Evolutionary conservation across 2,797 vertebrate species (phyloP).

Genomic region (Sebastes reedi): DNA sequence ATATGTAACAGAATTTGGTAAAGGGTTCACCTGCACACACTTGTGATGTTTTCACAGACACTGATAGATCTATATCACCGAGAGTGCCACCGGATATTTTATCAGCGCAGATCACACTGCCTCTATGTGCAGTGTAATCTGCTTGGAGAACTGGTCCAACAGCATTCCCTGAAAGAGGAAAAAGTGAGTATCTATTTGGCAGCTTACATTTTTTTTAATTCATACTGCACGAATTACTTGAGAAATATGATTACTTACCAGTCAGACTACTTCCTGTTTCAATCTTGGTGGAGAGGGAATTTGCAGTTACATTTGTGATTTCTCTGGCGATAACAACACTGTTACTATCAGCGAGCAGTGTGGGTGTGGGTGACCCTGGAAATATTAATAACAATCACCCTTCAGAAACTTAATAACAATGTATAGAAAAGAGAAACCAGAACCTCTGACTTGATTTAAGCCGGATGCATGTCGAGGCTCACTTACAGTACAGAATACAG

Average conservation of each 20-base stretch:
- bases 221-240: background rate
- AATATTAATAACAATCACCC: background rate
- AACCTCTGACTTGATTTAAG: background rate
- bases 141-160: rapidly evolving
- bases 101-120: background rate
- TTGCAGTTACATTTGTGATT: background rate
- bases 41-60: background rate
- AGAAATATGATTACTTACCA: background rate
- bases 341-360: background rate
- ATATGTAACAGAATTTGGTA: background rate
- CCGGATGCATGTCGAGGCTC: background rate
- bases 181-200: background rate
- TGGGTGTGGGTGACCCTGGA: background rate
- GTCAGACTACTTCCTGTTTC: background rate
- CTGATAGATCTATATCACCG: background rate
- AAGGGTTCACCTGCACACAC: background rate
- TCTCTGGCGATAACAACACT: background rate
- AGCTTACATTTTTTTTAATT: background rate
- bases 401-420: background rate
- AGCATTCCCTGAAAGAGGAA: background rate
- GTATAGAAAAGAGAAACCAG: background rate
- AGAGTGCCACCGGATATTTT: background rate
- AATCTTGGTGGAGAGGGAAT: background rate
- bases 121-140: rapidly evolving
- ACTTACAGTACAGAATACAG: background rate